Percentiles rank a stretch among this genome's conserved stretches.
Evolutionary conservation across 1,140 invertebrate genomes (phyloP).

Genomic region (Telenomus remus): DNA sequence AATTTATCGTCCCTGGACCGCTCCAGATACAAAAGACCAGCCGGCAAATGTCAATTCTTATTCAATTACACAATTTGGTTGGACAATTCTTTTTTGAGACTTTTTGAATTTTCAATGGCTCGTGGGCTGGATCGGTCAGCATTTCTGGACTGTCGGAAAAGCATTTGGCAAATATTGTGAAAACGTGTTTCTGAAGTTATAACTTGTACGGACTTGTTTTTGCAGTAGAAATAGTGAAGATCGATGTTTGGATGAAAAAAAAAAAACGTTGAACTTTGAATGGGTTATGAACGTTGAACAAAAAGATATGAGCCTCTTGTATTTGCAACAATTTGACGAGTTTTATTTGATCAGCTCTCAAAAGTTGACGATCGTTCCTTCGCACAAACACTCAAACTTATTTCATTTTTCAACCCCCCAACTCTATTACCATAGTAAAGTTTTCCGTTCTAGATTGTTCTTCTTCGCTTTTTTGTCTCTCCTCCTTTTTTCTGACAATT

Average conservation of each 20-base stretch:
- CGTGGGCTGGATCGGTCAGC: too few relatives aligned
- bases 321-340: neutral
- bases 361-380: neutral
- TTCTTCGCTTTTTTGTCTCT: slow-evolving; percentile 4
- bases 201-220: too few relatives aligned
- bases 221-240: too few relatives aligned
- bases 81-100: too few relatives aligned
- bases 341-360: slow-evolving; percentile 1
- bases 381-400: slow-evolving; percentile 18
- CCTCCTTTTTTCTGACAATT: slow-evolving; percentile 53
- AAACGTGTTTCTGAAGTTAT: too few relatives aligned
- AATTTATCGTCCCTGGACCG: neutral
- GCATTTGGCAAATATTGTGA: too few relatives aligned
- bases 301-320: neutral
- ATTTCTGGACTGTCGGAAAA: too few relatives aligned
- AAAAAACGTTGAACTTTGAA: neutral
- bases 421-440: slow-evolving; percentile 40
- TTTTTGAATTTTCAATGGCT: too few relatives aligned
- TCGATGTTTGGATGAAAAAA: too few relatives aligned
- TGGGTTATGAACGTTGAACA: neutral
- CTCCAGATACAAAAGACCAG: too few relatives aligned
- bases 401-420: slow-evolving; percentile 40
- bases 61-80: neutral
- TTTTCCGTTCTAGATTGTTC: slow-evolving; percentile 50
- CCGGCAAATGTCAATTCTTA: neutral